These are phyloP conservation scores for Altica lythri DNA, from an alignment of 2,888 invertebrate genomes.

Conservation along the genomic window DNA sequence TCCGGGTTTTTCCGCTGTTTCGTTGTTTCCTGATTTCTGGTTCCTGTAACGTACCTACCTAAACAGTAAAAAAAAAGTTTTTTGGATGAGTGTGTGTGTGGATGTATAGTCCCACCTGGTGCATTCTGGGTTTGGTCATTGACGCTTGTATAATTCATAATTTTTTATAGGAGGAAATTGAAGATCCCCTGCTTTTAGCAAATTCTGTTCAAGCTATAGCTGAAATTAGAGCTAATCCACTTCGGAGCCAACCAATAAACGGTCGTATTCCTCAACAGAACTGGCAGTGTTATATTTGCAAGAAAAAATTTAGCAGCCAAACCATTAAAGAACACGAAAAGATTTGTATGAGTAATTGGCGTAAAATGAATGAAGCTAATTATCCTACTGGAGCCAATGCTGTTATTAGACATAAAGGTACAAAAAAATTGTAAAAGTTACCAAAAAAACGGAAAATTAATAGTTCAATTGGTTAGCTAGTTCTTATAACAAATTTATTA, in stretches of 20 bases:
- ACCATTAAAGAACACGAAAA: constrained; percentile 71
- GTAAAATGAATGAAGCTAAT: constrained; percentile 63
- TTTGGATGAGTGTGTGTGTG: too few species aligned
- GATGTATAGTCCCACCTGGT: too few species aligned
- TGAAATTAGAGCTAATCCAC: neutral
- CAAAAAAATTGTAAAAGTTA: too few species aligned
- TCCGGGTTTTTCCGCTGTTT: too few species aligned
- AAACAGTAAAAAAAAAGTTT: too few species aligned
- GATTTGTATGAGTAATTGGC: constrained; percentile 69
- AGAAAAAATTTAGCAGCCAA: constrained; percentile 66
- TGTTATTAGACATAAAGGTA: constrained; percentile 37
- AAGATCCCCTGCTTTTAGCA: neutral
- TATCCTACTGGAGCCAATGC: too few species aligned
- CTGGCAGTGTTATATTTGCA: constrained; percentile 68
- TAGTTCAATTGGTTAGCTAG: too few species aligned
- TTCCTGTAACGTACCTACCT: too few species aligned
- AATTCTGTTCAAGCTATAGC: neutral
- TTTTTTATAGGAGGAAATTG: neutral
- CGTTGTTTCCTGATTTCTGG: too few species aligned
- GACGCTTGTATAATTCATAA: neutral
- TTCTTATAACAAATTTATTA: too few species aligned
- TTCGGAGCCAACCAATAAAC: neutral
- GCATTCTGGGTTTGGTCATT: neutral
- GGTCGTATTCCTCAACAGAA: constrained; percentile 42
- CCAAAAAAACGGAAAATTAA: too few species aligned